phyloP scores from a whole-genome alignment of 2,888 invertebrate species.

The Pasiphila rectangulata region DNA sequence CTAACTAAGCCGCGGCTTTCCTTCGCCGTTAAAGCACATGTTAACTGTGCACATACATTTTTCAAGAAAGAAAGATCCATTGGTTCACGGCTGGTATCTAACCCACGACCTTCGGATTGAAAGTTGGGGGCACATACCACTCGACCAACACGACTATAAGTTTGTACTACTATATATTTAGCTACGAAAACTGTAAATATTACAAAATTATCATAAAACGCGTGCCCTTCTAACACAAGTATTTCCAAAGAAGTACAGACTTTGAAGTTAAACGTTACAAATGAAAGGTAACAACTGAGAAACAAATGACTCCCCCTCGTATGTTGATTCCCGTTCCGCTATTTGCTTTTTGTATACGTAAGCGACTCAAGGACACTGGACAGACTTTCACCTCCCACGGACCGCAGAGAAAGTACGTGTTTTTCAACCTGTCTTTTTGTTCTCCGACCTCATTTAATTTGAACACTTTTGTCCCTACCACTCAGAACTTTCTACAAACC shows the following conservation, averaged over 20 bases:
- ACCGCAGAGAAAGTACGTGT: constrained; percentile 62
- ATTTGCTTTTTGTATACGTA: constrained; percentile 46
- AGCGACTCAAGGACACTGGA: constrained; percentile 61
- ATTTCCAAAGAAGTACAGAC: constrained; percentile 9
- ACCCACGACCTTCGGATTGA: no score
- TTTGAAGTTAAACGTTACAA: constrained; percentile 1
- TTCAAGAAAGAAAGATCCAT: no score
- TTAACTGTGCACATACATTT: no score
- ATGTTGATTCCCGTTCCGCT: constrained; percentile 35
- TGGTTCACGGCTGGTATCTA: no score
- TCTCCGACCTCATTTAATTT: constrained; percentile 46
- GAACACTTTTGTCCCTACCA: constrained; percentile 16
- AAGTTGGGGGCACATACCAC: no score
- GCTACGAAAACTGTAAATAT: no score
- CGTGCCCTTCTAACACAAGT: no score
- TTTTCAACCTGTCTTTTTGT: constrained; percentile 49
- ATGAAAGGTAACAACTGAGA: constrained; percentile 1
- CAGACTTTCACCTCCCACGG: constrained; percentile 70
- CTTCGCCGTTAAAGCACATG: no score
- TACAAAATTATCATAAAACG: no score
- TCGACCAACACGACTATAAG: no score
- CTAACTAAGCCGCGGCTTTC: no score
- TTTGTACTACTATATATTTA: no score
- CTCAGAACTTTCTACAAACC: not conserved
- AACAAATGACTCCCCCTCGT: constrained; percentile 4